Percentiles rank a stretch among this genome's conserved stretches.
Evolutionary conservation across 2,888 invertebrate species (phyloP).

Genomic region (Lasioglossum marginatum): DNA sequence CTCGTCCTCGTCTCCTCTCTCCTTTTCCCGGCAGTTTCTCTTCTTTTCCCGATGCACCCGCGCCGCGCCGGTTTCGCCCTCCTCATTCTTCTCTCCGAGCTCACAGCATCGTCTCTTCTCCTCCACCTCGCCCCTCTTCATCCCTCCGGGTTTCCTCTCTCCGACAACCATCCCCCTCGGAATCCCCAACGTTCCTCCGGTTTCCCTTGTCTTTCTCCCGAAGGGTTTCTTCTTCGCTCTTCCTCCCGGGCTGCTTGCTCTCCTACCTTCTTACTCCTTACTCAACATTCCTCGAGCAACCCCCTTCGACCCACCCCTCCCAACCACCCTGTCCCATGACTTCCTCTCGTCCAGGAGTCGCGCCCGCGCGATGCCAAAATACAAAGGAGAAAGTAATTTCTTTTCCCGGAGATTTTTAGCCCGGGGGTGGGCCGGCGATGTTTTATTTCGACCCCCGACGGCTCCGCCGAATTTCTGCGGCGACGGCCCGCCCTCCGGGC

Average conservation of each 20-base stretch:
- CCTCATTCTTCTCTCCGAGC: slow-evolving; percentile 9
- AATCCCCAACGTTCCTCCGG: not conserved
- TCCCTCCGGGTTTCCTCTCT: not conserved
- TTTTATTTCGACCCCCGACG: slow-evolving; percentile 37
- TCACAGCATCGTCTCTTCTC: not conserved
- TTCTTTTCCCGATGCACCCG: slow-evolving; percentile 17
- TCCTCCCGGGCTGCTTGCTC: not conserved
- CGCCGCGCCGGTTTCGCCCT: not conserved
- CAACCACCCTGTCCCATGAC: not conserved
- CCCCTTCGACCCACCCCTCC: not conserved
- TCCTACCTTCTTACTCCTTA: not conserved
- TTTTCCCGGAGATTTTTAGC: slow-evolving; percentile 74
- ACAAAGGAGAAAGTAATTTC: slow-evolving; percentile 78
- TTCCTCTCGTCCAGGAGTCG: slow-evolving; percentile 6
- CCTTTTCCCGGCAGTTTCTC: slow-evolving; percentile 33
- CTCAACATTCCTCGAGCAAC: slow-evolving; percentile 1
- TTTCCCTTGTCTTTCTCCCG: slow-evolving; percentile 11
- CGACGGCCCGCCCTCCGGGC: not conserved
- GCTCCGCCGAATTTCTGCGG: slow-evolving; percentile 17
- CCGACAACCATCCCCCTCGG: not conserved
- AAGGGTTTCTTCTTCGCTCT: not conserved
- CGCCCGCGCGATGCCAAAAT: slow-evolving; percentile 74
- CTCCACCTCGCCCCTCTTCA: not conserved
- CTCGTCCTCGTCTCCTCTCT: slow-evolving; percentile 27
- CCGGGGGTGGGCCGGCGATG: slow-evolving; percentile 10